Percentiles rank a stretch among this genome's conserved stretches.
These are phyloP conservation scores for Harpegnathos saltator DNA, from an alignment of 1,140 invertebrate species.

Conservation along the genomic window DNA sequence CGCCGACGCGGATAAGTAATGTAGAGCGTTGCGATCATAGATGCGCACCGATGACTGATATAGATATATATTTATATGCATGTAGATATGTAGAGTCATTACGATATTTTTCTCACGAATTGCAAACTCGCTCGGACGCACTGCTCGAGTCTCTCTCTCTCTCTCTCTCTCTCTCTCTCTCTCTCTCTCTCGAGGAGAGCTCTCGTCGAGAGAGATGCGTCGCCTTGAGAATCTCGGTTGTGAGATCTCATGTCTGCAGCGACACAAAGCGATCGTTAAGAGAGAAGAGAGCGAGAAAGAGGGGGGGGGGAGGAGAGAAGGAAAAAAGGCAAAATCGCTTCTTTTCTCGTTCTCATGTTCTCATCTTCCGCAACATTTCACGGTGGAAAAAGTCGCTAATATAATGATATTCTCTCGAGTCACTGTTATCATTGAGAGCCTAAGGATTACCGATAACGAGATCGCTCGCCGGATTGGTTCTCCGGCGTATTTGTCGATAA, in stretches of 20 bases:
- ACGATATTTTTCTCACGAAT: too few relatives aligned
- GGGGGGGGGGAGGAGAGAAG: too few relatives aligned
- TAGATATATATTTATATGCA: too few relatives aligned
- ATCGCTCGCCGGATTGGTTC: neutral
- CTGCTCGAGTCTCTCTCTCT: too few relatives aligned
- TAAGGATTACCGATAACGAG: conserved; percentile 12
- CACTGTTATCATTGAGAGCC: conserved; percentile 28
- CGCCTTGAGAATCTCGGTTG: neutral
- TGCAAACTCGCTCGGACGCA: too few relatives aligned
- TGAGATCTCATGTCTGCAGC: neutral
- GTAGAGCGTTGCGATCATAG: neutral
- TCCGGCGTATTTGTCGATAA: conserved; percentile 21
- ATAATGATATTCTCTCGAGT: conserved; percentile 28
- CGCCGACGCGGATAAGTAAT: conserved; percentile 3
- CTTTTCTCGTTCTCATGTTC: too few relatives aligned
- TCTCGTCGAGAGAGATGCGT: too few relatives aligned
- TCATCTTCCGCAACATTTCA: too few relatives aligned
- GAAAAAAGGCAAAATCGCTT: neutral
- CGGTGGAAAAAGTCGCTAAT: neutral
- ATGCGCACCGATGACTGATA: neutral
- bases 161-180: too few relatives aligned
- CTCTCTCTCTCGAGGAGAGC: too few relatives aligned
- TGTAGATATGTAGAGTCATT: too few relatives aligned
- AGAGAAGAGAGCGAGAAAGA: neutral
- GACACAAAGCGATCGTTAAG: conserved; percentile 7